A percentile compares a stretch with the other conserved stretches of the same genome.
phyloP scores from a whole-genome alignment of 2,888 invertebrate species.

The Stenodema calcarata region DNA sequence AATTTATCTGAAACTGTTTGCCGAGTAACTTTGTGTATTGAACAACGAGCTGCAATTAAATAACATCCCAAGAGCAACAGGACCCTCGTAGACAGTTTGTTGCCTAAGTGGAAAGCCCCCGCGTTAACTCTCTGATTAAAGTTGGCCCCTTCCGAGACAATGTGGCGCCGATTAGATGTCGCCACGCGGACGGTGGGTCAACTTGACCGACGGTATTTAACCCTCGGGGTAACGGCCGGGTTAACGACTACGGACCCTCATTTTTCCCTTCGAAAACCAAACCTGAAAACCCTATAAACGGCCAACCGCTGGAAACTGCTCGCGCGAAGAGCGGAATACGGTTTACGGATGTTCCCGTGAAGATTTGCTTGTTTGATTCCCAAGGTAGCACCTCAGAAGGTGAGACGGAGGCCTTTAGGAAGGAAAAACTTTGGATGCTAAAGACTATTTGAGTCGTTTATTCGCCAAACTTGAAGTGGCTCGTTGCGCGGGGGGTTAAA shows the following conservation, averaged over 20 bases:
- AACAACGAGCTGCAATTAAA: not conserved
- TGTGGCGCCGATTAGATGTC: constrained; percentile 8
- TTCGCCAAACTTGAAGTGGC: not conserved
- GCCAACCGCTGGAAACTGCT: not conserved
- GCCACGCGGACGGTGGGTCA: not conserved
- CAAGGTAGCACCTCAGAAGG: not conserved
- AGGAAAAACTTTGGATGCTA: not conserved
- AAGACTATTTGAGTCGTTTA: not conserved
- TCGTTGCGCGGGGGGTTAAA: not conserved
- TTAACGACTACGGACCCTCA: not conserved
- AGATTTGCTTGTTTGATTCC: not conserved
- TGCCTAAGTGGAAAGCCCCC: not conserved
- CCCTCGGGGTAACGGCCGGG: not conserved
- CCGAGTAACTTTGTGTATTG: not conserved
- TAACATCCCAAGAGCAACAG: not conserved
- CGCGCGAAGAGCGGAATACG: no score
- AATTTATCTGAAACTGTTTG: not conserved
- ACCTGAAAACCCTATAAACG: not conserved
- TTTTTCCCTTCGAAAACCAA: not conserved
- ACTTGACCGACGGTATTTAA: not conserved
- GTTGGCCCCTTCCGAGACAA: not conserved
- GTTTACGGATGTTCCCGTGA: not conserved
- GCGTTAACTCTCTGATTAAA: constrained; percentile 7
- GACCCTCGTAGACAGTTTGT: not conserved
- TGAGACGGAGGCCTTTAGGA: not conserved